These are phyloP conservation scores for Triops longicaudatus DNA, from an alignment of 1,140 invertebrate species.

Conservation along the genomic window DNA sequence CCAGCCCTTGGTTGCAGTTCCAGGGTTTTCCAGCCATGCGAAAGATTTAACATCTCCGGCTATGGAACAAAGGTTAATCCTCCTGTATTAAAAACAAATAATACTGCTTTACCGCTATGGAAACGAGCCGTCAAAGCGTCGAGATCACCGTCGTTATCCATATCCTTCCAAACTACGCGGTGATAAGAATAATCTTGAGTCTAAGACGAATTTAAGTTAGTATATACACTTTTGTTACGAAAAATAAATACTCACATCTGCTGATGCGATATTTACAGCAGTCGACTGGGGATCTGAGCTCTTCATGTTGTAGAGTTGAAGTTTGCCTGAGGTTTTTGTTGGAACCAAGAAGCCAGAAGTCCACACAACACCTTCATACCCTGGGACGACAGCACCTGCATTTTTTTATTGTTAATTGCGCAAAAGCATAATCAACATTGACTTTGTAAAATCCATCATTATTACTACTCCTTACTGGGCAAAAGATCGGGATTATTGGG, in stretches of 20 bases:
- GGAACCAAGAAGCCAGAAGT: conserved; percentile 42
- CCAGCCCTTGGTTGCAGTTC: conserved; percentile 34
- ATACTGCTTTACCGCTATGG: conserved; percentile 28
- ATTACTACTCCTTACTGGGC: conserved; percentile 31
- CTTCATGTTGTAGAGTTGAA: conserved; percentile 39
- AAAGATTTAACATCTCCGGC: conserved; percentile 34
- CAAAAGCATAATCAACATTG: neutral
- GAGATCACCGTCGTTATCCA: conserved; percentile 41
- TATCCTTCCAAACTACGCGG: conserved; percentile 41
- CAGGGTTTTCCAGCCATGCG: conserved; percentile 39
- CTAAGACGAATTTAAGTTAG: neutral
- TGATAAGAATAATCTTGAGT: conserved; percentile 41
- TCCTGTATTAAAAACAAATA: neutral
- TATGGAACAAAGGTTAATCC: neutral
- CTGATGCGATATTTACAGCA: conserved; percentile 36
- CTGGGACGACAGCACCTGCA: conserved; percentile 30
- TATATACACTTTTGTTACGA: neutral
- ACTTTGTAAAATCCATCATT: neutral
- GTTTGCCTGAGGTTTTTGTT: conserved; percentile 38
- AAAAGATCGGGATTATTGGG: conserved; percentile 36
- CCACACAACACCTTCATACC: conserved; percentile 35
- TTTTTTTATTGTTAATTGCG: too few relatives aligned
- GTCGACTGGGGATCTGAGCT: conserved; percentile 32
- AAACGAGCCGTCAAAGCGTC: conserved; percentile 41
- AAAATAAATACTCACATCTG: conserved; percentile 29